Evolutionary conservation across 2,797 vertebrate genomes (phyloP).

Genomic region (Falco concolor): DNA sequence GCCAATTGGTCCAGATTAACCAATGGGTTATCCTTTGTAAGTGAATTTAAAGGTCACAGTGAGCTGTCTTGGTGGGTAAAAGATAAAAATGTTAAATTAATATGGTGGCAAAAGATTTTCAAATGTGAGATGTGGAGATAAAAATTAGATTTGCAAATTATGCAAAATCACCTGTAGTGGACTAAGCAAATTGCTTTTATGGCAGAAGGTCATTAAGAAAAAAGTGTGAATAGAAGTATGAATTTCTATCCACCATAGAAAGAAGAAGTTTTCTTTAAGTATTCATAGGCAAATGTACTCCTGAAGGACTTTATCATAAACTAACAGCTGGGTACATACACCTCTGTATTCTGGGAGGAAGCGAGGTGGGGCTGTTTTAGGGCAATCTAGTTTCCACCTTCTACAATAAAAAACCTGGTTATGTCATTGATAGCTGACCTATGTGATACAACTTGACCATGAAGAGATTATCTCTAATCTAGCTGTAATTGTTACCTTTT

Average conservation of each 20-base stretch:
- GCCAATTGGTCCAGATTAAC: constrained; percentile 79
- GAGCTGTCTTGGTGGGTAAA: constrained; percentile 66
- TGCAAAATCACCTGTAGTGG: constrained; percentile 67
- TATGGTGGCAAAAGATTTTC: constrained; percentile 67
- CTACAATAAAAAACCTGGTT: not conserved
- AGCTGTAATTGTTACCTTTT: not conserved
- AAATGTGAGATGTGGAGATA: constrained; percentile 61
- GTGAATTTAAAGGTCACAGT: constrained; percentile 76
- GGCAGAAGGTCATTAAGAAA: constrained; percentile 64
- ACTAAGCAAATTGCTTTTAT: constrained; percentile 67
- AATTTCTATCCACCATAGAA: constrained; percentile 5
- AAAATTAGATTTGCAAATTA: constrained; percentile 74
- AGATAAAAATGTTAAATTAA: constrained; percentile 74
- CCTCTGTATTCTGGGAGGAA: not conserved
- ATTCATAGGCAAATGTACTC: constrained; percentile 28
- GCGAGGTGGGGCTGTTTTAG: not conserved
- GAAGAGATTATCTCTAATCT: not conserved
- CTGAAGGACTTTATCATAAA: constrained; percentile 39
- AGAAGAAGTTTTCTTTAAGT: constrained; percentile 12
- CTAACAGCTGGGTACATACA: not conserved
- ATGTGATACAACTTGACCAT: not conserved
- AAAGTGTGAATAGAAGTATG: constrained; percentile 47
- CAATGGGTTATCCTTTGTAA: constrained; percentile 76
- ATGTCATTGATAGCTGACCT: not conserved
- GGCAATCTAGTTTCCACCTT: not conserved